These are phyloP conservation scores for Panzeria rudis DNA, from an alignment of 2,888 invertebrate genomes.

Conservation along the genomic window DNA sequence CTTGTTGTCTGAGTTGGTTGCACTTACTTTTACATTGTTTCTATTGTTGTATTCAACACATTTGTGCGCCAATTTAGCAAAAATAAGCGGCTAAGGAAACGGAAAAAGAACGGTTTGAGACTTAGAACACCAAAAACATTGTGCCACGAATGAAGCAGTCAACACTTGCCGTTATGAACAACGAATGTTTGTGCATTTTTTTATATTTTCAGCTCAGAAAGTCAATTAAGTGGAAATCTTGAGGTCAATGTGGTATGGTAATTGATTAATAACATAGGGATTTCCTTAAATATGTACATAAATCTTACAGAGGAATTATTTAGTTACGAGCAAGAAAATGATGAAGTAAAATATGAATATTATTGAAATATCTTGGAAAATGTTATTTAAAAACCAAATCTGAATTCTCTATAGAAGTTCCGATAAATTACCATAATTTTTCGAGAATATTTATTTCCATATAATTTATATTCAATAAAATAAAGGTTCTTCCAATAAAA, in stretches of 20 bases:
- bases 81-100: constrained; percentile 75
- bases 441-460: no score
- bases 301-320: constrained; percentile 3
- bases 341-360: background rate
- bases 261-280: constrained; percentile 46
- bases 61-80: constrained; percentile 79
- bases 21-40: constrained; percentile 56
- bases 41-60: constrained; percentile 73
- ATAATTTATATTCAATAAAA: no score
- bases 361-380: background rate
- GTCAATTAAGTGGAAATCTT: constrained; percentile 68
- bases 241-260: constrained; percentile 59
- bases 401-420: no score
- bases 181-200: constrained; percentile 2
- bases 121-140: constrained; percentile 17
- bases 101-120: constrained; percentile 27
- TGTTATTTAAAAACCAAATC: background rate
- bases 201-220: constrained; percentile 32
- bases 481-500: no score
- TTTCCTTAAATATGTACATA: constrained; percentile 15
- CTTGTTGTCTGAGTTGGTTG: constrained; percentile 56
- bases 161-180: constrained; percentile 73
- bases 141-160: constrained; percentile 70
- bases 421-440: no score
- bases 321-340: background rate